Conservation (phyloP, 1,140 invertebrate species). For the Drosophila ironensis region DNA sequence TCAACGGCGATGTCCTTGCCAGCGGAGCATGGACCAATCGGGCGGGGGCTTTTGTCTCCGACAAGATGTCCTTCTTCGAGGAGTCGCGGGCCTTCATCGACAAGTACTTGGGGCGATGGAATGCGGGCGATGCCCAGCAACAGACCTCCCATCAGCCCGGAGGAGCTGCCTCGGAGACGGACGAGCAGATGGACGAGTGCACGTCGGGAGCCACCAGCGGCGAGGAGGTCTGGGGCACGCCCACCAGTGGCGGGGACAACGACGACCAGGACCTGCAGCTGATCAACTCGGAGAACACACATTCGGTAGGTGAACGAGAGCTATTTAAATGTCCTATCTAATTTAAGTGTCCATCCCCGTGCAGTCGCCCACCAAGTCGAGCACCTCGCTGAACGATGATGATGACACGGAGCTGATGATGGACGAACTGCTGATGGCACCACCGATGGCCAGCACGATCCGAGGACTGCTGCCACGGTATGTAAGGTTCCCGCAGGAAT, state of each 20-base stretch:
- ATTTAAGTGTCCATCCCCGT: not conserved
- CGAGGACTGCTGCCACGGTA: slow-evolving; percentile 86
- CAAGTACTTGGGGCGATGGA: slow-evolving; percentile 80
- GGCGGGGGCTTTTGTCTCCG: slow-evolving; percentile 89
- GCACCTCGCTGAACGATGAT: slow-evolving; percentile 85
- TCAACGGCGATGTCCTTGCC: slow-evolving; percentile 62
- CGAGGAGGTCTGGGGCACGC: slow-evolving; percentile 93
- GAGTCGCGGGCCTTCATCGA: slow-evolving; percentile 83
- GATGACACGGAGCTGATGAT: slow-evolving; percentile 88
- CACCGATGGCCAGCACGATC: slow-evolving; percentile 86
- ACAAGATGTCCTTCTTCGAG: slow-evolving; percentile 90
- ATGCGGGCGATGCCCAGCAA: slow-evolving; percentile 57
- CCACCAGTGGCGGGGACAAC: slow-evolving; percentile 90
- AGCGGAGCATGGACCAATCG: slow-evolving; percentile 88
- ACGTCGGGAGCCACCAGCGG: slow-evolving; percentile 90
- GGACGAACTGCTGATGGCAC: slow-evolving; percentile 88
- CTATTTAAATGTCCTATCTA: not conserved
- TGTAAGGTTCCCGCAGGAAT: slow-evolving; percentile 17
- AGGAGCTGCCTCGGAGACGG: slow-evolving; percentile 82
- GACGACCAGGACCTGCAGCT: slow-evolving; percentile 87
- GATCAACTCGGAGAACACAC: slow-evolving; percentile 86
- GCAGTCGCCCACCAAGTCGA: slow-evolving; percentile 85
- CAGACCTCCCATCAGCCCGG: slow-evolving; percentile 17
- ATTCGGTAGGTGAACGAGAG: slow-evolving; percentile 84
- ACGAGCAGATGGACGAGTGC: slow-evolving; percentile 85